Base-by-base conservation (phyloP, 2,113 vertebrate species). In the Hemiprocne comata region DNA sequence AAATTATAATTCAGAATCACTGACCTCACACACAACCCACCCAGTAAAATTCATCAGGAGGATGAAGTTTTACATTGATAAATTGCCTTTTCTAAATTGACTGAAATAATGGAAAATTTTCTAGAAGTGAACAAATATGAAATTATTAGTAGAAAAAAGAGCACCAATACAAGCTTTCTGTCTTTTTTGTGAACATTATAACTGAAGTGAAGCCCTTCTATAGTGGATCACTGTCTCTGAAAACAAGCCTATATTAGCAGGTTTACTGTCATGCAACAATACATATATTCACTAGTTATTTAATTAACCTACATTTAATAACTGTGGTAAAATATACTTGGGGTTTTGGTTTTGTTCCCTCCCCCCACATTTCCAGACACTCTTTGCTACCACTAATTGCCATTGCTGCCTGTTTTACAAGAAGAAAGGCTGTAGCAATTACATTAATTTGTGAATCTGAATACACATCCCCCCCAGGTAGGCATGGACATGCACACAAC, bases 11-110 rank as follows among this genome's bases (percentile, higher is more conserved):
- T 83, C 5, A 48, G 57, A 36, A 58, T 16, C 20, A 44, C 19
- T 51, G 19, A 58, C 16, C 6, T 62, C 40, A 40, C 10, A 50
- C 29, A 28, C 4, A 12, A 62, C 31, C 19, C 26, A 65, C 12
- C 13, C 1, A 0, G 34, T 3, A 33, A 65, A 86, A 77, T 46
- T 29, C 0, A 31, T 42, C 28, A 42, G 17, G 4, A 61, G 15
- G 23, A 85, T 64, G 13, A 71, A 50, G 17, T 46, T 66, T 50
- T 40, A 34, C 36, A 38, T 2, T 25, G 24, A 44, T 51, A 64
- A 55, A 42, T 9, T 65, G 23, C 6, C 4, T 66, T 81, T 67
- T 51, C 17, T 73, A 46, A 83, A 36, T 15, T 23, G 42, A 18
- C 10, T 79, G 20, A 70, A 80, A 38, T 29, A 4, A 50, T 3